Percentiles rank a stretch among this genome's conserved stretches.
phyloP scores from a whole-genome alignment of 2,888 invertebrate species.

The Ochlodes sylvanus region DNA sequence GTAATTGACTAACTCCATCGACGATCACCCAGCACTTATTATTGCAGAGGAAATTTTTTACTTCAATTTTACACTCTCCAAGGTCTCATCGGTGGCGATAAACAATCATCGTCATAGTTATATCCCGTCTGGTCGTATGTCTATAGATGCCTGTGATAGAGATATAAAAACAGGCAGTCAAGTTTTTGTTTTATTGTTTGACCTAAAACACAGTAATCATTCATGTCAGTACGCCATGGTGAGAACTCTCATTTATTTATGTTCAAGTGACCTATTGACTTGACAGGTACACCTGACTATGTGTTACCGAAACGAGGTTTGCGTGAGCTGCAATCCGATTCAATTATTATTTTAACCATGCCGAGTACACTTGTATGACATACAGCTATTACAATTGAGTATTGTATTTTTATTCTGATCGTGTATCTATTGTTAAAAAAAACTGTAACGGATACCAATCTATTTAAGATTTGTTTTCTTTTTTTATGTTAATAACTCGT shows the following conservation, averaged over 20 bases:
- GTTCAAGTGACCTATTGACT: conserved; percentile 22
- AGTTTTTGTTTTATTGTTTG: not conserved
- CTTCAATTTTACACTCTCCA: too few relatives aligned
- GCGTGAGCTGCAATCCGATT: conserved; percentile 32
- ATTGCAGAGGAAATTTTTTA: too few relatives aligned
- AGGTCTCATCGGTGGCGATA: too few relatives aligned
- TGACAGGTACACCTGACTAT: conserved; percentile 32
- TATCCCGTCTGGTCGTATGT: too few relatives aligned
- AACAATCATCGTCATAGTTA: too few relatives aligned
- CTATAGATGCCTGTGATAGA: too few relatives aligned
- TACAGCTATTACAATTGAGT: not conserved
- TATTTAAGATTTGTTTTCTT: too few relatives aligned
- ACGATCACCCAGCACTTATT: too few relatives aligned
- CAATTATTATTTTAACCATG: conserved; percentile 35
- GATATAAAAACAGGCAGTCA: not conserved
- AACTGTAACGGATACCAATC: too few relatives aligned
- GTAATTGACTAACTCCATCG: too few relatives aligned
- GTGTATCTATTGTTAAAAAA: not conserved
- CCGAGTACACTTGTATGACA: not conserved
- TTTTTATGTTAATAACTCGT: too few relatives aligned
- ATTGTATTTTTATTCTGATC: conserved; percentile 22
- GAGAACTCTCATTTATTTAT: conserved; percentile 17
- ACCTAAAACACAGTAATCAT: conserved; percentile 1
- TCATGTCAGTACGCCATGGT: conserved; percentile 9
- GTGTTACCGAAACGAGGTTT: conserved; percentile 32